Base-by-base conservation (phyloP, 2,113 vertebrate species). In the Geococcyx californianus region DNA sequence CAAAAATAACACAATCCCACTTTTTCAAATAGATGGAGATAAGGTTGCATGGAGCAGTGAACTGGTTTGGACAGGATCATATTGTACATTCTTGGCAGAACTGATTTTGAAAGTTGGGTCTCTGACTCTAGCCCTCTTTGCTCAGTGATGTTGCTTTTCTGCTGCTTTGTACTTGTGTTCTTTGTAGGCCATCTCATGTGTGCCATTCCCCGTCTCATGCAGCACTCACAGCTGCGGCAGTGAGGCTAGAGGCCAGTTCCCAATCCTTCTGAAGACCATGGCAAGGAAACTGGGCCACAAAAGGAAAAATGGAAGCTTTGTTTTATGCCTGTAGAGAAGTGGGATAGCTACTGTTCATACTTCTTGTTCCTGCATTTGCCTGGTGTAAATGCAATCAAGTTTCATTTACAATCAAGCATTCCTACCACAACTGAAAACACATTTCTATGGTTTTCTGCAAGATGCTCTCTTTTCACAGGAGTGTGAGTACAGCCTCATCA, bases 161-260 rank as follows among this genome's bases (percentile, higher is more conserved):
- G 44, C 19, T 92, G 67, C 52, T 40, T 74, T 44, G 11, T 70
- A 38, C 36, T 91, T 6, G 3, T 29, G 6, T 52, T 84, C 45
- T 31, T 81, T 66, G 45, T 13, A 38, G 36, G 15, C 23, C 38
- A 5, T 5, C 33, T 33, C 6, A 0, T 10, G 19, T 20, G 29
- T 59, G 38, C 49, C 16, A 3, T 76, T 78, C 20, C 24, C 0
- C 0, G 2, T 17, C 42, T 42, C 26, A 3, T 0, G 3, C 17
- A 66, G 44, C 47, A 74, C 16, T 14, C 34, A 20, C 20, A 38
- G 55, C 68, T 45, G n/a, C 56, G 66, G 42, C 44, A 68, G 28
- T 6, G 33, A 67, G 45, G 59, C 26, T 66, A 1, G 1, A 56
- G 34, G 40, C 67, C 59, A n/a, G 17, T 38, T 78, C 47, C 20